phyloP scores from a whole-genome alignment of 2,888 invertebrate species.

The Amiota minor region DNA sequence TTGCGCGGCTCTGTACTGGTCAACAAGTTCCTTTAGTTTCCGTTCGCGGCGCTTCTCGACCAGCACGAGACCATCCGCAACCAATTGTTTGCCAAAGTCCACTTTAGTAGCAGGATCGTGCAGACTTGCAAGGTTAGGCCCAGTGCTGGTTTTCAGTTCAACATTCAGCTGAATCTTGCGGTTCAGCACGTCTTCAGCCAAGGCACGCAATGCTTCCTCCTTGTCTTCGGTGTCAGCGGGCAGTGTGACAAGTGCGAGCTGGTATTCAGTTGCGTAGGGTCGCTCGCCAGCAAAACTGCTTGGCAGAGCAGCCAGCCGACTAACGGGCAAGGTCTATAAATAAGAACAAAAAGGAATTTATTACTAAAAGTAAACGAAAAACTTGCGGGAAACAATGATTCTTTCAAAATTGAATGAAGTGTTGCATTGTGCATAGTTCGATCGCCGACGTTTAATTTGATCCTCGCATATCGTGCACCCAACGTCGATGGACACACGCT shows the following conservation, averaged over 20 bases:
- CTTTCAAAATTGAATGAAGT: constrained; percentile 35
- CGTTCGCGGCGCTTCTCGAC: constrained; percentile 87
- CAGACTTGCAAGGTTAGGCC: constrained; percentile 70
- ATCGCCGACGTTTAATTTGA: constrained; percentile 44
- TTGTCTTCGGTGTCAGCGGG: constrained; percentile 91
- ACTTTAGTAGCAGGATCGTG: constrained; percentile 70
- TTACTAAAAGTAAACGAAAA: constrained; percentile 7
- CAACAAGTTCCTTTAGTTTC: constrained; percentile 84
- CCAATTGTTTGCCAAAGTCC: constrained; percentile 81
- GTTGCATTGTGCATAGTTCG: constrained; percentile 52
- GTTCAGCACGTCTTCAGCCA: constrained; percentile 80
- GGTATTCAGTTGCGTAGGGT: constrained; percentile 90
- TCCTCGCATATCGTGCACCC: constrained; percentile 57
- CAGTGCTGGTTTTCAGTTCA: constrained; percentile 78
- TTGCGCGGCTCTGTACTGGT: constrained; percentile 89
- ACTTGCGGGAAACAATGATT: not conserved
- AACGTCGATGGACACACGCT: constrained; percentile 21
- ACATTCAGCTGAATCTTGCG: constrained; percentile 87
- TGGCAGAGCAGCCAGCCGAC: constrained; percentile 88
- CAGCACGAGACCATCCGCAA: constrained; percentile 89
- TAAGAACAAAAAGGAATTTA: constrained; percentile 17
- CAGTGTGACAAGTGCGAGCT: constrained; percentile 86
- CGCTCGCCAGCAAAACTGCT: constrained; percentile 82
- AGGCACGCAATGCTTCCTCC: constrained; percentile 81
- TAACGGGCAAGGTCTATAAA: constrained; percentile 77